phyloP scores from a whole-genome alignment of 92 coral and sea anemone species.

The Micromussa lordhowensis region DNA sequence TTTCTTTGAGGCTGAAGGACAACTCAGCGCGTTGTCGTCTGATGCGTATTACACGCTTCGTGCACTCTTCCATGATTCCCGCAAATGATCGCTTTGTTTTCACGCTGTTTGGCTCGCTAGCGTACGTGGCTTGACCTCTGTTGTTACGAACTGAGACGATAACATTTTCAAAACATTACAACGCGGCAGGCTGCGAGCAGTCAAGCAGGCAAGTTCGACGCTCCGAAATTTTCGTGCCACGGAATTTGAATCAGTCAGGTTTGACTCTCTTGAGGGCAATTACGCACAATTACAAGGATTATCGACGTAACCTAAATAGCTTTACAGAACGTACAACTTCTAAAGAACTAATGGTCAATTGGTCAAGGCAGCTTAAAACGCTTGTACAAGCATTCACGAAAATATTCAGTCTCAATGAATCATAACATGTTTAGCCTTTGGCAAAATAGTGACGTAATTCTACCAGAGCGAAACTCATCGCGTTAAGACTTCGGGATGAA shows the following conservation, averaged over 20 bases:
- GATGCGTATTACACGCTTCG: slow-evolving; percentile 5
- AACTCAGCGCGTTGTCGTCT: slow-evolving; percentile 5
- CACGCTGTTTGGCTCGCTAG: neutral
- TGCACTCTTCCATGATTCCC: neutral
- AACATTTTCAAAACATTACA: slow-evolving; percentile 6
- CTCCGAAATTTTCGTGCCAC: slow-evolving; percentile 24
- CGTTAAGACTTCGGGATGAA: neutral
- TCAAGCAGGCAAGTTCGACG: neutral
- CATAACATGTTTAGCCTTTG: neutral
- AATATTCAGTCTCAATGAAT: neutral
- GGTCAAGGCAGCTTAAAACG: slow-evolving; percentile 14
- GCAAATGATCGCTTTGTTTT: slow-evolving; percentile 4
- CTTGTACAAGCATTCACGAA: slow-evolving; percentile 10
- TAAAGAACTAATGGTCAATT: slow-evolving; percentile 18
- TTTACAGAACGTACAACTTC: slow-evolving; percentile 19
- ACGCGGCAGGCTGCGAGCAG: neutral
- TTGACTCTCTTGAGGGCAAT: slow-evolving; percentile 33
- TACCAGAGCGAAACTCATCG: neutral
- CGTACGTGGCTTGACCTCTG: neutral
- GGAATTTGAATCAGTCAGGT: slow-evolving; percentile 4
- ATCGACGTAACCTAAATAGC: slow-evolving; percentile 20
- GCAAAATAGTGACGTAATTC: slow-evolving; percentile 16
- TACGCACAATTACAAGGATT: slow-evolving; percentile 44
- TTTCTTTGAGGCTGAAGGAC: neutral
- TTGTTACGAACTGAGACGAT: slow-evolving; percentile 1